These are phyloP conservation scores for Autographa gamma DNA, from an alignment of 2,888 invertebrate genomes.

Conservation along the genomic window DNA sequence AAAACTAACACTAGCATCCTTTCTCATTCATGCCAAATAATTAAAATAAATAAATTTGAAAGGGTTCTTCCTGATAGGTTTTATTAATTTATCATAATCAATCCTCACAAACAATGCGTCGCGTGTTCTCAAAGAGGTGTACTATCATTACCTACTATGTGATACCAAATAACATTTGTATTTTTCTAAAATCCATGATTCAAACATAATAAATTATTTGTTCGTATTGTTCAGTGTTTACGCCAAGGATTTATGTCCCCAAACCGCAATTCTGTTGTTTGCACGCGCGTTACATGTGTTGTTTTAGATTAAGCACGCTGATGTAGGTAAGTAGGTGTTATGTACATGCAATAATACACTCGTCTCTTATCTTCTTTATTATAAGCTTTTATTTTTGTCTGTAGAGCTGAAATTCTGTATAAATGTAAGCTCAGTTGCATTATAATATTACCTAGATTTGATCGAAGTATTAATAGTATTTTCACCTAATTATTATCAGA, in stretches of 20 bases:
- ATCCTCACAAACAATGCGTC: too few relatives aligned
- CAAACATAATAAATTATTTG: slow-evolving; percentile 39
- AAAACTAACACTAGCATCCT: background rate
- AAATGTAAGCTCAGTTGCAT: background rate
- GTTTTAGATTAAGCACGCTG: slow-evolving; percentile 57
- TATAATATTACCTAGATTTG: too few relatives aligned
- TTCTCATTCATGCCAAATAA: too few relatives aligned
- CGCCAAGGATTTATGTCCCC: slow-evolving; percentile 53
- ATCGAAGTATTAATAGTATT: too few relatives aligned
- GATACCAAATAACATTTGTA: background rate
- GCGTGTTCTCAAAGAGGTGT: too few relatives aligned
- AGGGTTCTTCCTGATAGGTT: too few relatives aligned
- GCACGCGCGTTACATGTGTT: slow-evolving; percentile 45
- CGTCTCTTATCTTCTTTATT: background rate
- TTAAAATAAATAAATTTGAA: too few relatives aligned
- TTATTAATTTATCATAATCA: too few relatives aligned
- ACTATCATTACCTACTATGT: background rate
- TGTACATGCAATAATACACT: slow-evolving; percentile 30
- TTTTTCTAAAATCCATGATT: slow-evolving; percentile 25
- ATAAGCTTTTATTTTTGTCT: background rate
- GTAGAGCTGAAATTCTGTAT: background rate
- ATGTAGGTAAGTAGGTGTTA: slow-evolving; percentile 20
- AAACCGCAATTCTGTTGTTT: slow-evolving; percentile 55
- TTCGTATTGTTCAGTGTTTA: slow-evolving; percentile 43
- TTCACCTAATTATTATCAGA: too few relatives aligned